A percentile compares a stretch with the other conserved stretches of the same genome.
phyloP scores from a whole-genome alignment of 2,113 vertebrate genomes.

The Callorhinus ursinus region DNA sequence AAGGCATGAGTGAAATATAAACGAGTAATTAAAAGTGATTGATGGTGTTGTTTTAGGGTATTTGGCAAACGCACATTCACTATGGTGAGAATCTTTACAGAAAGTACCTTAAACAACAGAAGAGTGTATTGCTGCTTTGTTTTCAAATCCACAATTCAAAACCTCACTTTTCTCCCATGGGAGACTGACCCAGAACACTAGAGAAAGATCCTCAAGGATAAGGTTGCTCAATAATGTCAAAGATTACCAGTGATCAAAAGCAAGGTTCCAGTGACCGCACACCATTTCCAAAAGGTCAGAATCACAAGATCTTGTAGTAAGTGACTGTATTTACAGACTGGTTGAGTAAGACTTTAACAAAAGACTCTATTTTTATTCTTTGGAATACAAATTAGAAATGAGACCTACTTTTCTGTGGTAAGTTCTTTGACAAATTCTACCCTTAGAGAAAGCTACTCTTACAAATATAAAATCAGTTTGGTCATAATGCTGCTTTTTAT shows the following conservation, averaged over 20 bases:
- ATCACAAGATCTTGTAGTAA: conserved; percentile 61
- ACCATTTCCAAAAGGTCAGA: conserved; percentile 78
- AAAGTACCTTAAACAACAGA: conserved; percentile 61
- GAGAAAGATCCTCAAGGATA: conserved; percentile 60
- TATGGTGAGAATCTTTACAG: conserved; percentile 68
- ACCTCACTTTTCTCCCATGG: conserved; percentile 57
- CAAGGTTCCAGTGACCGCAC: conserved; percentile 73
- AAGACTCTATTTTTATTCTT: conserved; percentile 52
- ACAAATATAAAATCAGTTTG: conserved; percentile 46
- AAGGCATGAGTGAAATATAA: not conserved
- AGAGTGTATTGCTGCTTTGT: conserved; percentile 44
- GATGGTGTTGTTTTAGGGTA: conserved; percentile 63
- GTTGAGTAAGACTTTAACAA: conserved; percentile 40
- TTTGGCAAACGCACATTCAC: conserved; percentile 57
- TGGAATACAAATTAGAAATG: conserved; percentile 58
- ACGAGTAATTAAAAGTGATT: conserved; percentile 66
- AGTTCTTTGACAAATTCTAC: not conserved
- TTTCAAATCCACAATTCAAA: conserved; percentile 70
- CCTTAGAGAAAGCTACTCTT: not conserved
- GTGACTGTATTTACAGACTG: conserved; percentile 72
- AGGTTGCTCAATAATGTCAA: conserved; percentile 73
- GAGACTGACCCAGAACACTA: conserved; percentile 66
- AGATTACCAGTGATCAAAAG: conserved; percentile 78
- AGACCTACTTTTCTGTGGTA: not conserved
- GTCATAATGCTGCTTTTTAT: not conserved